These are phyloP conservation scores for Caenorhabditis drosophilae DNA, from an alignment of 2,888 invertebrate species.

Conservation along the genomic window DNA sequence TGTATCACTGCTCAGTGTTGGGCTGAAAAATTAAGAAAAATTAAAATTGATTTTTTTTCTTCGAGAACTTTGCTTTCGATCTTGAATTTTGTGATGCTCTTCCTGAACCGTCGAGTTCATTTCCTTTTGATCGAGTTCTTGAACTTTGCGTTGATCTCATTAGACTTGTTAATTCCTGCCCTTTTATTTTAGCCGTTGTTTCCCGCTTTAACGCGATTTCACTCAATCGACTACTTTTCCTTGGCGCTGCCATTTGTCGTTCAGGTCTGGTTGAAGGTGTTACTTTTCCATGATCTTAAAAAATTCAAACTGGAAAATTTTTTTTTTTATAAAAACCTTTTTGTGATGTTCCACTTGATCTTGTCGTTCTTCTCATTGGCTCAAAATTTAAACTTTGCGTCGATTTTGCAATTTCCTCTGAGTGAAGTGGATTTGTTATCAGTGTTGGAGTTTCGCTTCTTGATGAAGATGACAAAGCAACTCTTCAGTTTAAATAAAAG, in stretches of 20 bases:
- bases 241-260: slow-evolving; percentile 8
- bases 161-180: neutral
- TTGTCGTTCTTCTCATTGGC: no score
- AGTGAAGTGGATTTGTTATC: no score
- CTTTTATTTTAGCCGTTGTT: slow-evolving; percentile 1
- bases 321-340: no score
- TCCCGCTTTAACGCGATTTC: slow-evolving; percentile 17
- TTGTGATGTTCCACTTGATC: no score
- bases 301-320: no score
- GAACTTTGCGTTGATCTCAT: neutral
- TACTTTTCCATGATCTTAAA: no score
- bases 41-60: neutral
- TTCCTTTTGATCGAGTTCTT: neutral
- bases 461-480: no score
- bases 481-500: no score
- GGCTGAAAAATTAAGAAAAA: neutral
- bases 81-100: neutral
- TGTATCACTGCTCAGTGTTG: slow-evolving; percentile 21
- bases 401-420: no score
- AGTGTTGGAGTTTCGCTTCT: no score
- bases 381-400: no score
- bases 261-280: neutral
- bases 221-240: slow-evolving; percentile 20
- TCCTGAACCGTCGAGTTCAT: no score
- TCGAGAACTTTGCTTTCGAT: neutral